Evolutionary conservation across 2,888 invertebrate genomes (phyloP), one percentile per base, ranked within the genome.

Genomic region (Cheilosia urbana): DNA sequence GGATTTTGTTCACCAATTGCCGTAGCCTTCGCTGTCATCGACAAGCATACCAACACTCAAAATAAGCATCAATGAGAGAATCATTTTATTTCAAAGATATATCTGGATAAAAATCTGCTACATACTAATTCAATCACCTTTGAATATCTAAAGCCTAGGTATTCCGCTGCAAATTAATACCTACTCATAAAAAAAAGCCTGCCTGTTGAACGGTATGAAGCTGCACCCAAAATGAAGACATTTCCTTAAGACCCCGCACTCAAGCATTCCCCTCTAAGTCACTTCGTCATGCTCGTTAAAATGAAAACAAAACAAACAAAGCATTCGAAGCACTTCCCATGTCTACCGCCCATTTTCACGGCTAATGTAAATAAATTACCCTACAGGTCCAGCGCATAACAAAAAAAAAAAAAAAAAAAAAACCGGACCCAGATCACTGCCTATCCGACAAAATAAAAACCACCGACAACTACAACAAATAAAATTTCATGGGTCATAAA

Each of bases 401-500:
- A 62, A 69, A 24, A n/a, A n/a, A n/a, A n/a, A n/a, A n/a, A n/a
- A n/a, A n/a, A n/a, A n/a, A n/a, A n/a, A n/a, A n/a, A n/a, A 24
- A 57, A 49, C 63, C 63, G 40, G 49, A 57, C 60, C 71, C 69
- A 63, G 63, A 78, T 68, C 40, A 53, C 62, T 34, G 24, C 58
- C 13, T 47, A 24, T 13, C 47, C 51, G 51, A 13, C 51, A 11
- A 51, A 34, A 42, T 57, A 27, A 55, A 53, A 37, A 58, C 57
- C 24, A 66, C 60, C 34, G 34, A 4, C 58, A 73, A 75, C 49
- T 62, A 63, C 53, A 62, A 47, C 63, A 79, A 79, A 69, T 57
- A 71, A 71, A 40, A 80, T 80, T 76, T 76, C 80, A 76, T 80
- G 84, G 76, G 45, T 49, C 80, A 81, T 81, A 81, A 85, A 85